Percentiles rank a stretch among this genome's conserved stretches.
Conservation (phyloP, 2,888 invertebrate genomes). For the Cosmia pyralina region DNA sequence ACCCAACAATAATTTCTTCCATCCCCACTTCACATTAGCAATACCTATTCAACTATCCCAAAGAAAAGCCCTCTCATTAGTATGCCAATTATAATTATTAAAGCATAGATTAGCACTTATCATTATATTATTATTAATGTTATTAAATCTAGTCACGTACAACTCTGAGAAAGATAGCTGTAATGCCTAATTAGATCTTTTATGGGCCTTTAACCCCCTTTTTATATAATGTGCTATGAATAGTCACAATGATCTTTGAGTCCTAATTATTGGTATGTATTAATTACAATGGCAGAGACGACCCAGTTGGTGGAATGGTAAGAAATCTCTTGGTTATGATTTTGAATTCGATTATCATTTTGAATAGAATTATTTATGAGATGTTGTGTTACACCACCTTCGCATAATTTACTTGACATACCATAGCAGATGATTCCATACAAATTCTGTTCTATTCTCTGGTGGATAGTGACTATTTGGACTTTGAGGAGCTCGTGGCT, state of each 20-base stretch:
- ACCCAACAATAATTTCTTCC: background rate
- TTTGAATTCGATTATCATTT: background rate
- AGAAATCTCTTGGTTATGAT: background rate
- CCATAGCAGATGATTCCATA: background rate
- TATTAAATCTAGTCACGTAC: slow-evolving; percentile 41
- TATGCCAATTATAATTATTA: slow-evolving; percentile 3
- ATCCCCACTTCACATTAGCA: no score
- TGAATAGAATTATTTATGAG: background rate
- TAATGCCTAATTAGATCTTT: slow-evolving; percentile 18
- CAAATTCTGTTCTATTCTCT: background rate
- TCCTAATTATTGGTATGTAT: background rate
- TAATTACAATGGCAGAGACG: background rate
- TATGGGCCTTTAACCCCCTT: background rate
- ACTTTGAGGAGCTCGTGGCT: no score
- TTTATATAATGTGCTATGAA: slow-evolving; percentile 21
- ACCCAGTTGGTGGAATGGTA: background rate
- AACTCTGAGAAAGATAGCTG: background rate
- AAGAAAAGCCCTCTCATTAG: background rate
- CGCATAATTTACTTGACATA: background rate
- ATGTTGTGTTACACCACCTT: background rate
- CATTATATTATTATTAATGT: background rate
- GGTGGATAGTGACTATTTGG: background rate
- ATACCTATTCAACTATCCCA: background rate
- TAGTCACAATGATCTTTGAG: slow-evolving; percentile 1
- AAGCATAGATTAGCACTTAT: slow-evolving; percentile 11